Percentiles rank a stretch among this genome's conserved stretches.
Evolutionary conservation across 2,113 vertebrate species (phyloP).

Genomic region (Neopipo cinnamomea): DNA sequence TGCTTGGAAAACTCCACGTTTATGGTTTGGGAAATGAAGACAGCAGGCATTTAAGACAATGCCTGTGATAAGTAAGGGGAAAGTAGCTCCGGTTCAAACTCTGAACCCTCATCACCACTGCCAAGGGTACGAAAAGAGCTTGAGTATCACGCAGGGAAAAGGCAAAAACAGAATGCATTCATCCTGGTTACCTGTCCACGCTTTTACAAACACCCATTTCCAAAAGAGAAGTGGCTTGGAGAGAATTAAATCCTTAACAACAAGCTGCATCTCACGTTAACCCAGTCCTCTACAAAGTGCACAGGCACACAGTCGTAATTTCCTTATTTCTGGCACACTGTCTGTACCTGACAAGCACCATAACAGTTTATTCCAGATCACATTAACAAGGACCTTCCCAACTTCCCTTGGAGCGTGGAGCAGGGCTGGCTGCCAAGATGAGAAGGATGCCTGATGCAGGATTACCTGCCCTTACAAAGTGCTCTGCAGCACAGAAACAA

Average conservation of each 20-base stretch:
- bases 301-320: not conserved
- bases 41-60: not conserved
- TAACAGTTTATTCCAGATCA: not conserved
- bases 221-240: not conserved
- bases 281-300: not conserved
- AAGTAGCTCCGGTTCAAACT: not conserved
- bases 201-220: not conserved
- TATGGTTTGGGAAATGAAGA: not conserved
- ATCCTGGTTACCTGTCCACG: not conserved
- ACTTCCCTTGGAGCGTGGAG: not conserved
- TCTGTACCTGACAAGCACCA: not conserved
- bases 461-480: not conserved
- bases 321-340: not conserved
- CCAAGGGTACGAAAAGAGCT: not conserved
- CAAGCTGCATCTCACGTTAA: not conserved
- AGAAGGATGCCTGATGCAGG: not conserved
- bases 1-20: not conserved
- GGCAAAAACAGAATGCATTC: not conserved
- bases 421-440: not conserved
- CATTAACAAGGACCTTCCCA: not conserved
- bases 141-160: not conserved
- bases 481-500: not conserved
- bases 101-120: not conserved
- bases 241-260: not conserved
- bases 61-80: not conserved